Evolutionary conservation across 2,797 vertebrate species (phyloP), one percentile per base, ranked within the genome.

Genomic region (Sebastes nivosus): DNA sequence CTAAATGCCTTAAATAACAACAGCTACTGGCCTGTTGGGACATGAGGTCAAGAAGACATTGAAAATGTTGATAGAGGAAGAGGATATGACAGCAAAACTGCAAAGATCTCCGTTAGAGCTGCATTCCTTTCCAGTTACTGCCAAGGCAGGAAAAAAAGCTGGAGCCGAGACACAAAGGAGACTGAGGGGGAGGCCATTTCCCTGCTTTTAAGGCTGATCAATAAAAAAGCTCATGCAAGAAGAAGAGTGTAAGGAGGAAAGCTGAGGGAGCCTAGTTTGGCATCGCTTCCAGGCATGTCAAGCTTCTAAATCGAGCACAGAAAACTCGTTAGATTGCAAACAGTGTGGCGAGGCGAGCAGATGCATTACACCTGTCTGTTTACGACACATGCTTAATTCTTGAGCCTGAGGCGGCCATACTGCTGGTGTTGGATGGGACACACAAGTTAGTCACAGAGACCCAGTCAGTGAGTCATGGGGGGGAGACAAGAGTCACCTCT

Each of bases 151-250:
- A 74, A 63, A 67, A 79, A 64, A 20, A 64, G 57, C n/a, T 67
- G 24, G 71, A 74, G 72, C 32, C 8, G 2, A 85, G 79, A 90
- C 84, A 89, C 82, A 89, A 82, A 87, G 78, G 77, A 87, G 85
- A 77, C 78, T 34, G 71, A 34, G 55, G 66, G 54, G 74, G 77
- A 75, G 70, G 76, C 72, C 68, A 71, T 83, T 85, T 85, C 25
- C 30, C 71, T 84, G 89, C 93, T 93, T 91, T 92, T 83, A 91
- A 84, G 71, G 60, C 82, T 71, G 83, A 94, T 94, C 92, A 91
- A 94, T 94, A 94, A 83, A 54, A 54, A 82, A 55, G 32, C 77
- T 84, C 67, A 67, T 50, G 67, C 55, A 29, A 72, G 72, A 84
- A 72, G 72, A 84, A 54, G 50, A 54, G 69, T 24, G 52, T 32